Base-by-base conservation (phyloP, 2,113 vertebrate species). In the Meriones unguiculatus region DNA sequence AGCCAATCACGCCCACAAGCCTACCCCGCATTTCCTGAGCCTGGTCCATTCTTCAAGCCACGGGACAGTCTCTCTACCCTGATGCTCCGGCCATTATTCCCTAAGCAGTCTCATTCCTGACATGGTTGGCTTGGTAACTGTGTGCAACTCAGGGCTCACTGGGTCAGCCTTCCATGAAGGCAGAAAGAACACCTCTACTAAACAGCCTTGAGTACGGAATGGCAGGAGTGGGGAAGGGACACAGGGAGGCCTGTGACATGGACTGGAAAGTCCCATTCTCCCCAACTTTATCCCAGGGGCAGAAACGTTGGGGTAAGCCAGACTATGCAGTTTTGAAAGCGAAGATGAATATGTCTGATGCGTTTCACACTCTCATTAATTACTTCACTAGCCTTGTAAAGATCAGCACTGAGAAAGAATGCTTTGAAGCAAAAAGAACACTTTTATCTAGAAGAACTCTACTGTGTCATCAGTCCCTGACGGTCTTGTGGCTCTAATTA, bases 311-410 rank as follows among this genome's bases (percentile, higher is more conserved):
- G 3, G 28, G 3, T n/a, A 76, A 70, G 25, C 7, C 32, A 41
- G 52, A 0, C 7, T 90, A 38, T 65, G 54, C n/a, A 62, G 17
- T 62, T 92, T 85, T 75, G 64, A 95, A 92, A 38, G 38, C 4
- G 8, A 80, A 93, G 8, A 91, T 93, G 72, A 94, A 64, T 93
- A 18, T 35, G 50, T 70, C 22, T 65, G 72, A 77, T 86, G 70
- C 64, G 78, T 35, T 87, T 67, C 84, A 24, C 85, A 65, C 86
- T 24, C 84, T 89, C n/a, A 30, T 70, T 92, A 64, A 72, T 77
- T 92, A 25, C 18, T 69, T 91, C 65, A 72, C 77, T 86, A 89
- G 70, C 13, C 57, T 82, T 88, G 13, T 65, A 84, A 88, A 90
- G 69, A 85, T 72, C 38, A 76, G 18, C 41, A 76, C 14, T 41